phyloP scores from a whole-genome alignment of 2,113 vertebrate species.

The Chroicocephalus ridibundus region DNA sequence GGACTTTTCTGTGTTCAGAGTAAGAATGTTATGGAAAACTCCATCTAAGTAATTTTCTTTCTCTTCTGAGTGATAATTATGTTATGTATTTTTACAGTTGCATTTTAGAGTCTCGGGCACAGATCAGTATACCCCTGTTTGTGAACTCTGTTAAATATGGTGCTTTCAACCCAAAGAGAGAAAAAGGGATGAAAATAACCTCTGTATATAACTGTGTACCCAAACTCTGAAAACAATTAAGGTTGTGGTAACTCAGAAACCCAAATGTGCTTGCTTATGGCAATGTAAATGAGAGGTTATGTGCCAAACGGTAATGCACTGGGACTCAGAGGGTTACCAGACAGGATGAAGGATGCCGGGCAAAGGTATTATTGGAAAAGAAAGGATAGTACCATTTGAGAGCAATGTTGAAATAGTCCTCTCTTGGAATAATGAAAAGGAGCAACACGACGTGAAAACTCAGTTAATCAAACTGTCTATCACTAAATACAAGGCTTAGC shows the following conservation, averaged over 20 bases:
- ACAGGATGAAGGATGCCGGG: neutral
- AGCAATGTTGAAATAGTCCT: neutral
- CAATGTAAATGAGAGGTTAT: neutral
- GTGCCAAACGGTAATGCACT: neutral
- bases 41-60: neutral
- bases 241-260: neutral
- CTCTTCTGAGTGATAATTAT: neutral
- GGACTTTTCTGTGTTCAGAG: neutral
- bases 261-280: neutral
- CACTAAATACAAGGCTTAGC: neutral
- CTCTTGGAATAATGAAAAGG: neutral
- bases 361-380: neutral
- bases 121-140: neutral
- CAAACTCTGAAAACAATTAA: neutral
- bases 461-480: slow-evolving; percentile 18
- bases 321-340: neutral
- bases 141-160: neutral
- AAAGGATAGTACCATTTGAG: neutral
- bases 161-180: neutral
- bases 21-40: neutral
- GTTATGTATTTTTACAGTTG: neutral
- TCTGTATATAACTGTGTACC: neutral
- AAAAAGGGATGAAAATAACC: neutral
- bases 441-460: neutral
- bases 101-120: neutral